These are phyloP conservation scores for Platypus cylindrus DNA, from an alignment of 2,888 invertebrate genomes.

Conservation along the genomic window DNA sequence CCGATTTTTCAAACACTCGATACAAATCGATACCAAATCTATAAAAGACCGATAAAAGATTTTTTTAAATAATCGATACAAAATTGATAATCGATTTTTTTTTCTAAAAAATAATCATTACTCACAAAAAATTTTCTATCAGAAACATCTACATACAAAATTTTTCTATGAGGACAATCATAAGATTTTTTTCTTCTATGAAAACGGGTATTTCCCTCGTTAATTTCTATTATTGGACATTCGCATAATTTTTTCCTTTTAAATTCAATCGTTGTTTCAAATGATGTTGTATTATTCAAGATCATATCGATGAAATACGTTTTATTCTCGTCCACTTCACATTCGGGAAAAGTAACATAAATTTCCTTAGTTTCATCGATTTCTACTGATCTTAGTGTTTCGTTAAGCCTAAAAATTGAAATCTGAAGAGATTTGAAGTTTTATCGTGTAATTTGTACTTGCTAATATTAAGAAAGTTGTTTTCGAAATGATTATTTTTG, in stretches of 20 bases:
- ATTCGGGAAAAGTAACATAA: conserved; percentile 26
- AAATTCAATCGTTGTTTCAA: conserved; percentile 23
- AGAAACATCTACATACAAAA: conserved; percentile 25
- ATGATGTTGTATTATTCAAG: conserved; percentile 26
- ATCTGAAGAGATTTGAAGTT: background rate
- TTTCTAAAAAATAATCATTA: conserved; percentile 5
- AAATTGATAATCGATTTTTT: background rate
- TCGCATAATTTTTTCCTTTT: conserved; percentile 29
- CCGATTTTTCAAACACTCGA: too few relatives aligned
- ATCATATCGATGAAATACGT: conserved; percentile 24
- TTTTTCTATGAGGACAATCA: conserved; percentile 31
- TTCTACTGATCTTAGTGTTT: conserved; percentile 20
- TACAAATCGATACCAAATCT: too few relatives aligned
- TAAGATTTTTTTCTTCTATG: conserved; percentile 24
- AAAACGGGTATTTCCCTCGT: conserved; percentile 15
- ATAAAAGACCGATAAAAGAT: too few relatives aligned
- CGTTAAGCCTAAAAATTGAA: conserved; percentile 25
- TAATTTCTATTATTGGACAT: conserved; percentile 24
- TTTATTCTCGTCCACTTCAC: conserved; percentile 21
- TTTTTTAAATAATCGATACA: too few relatives aligned
- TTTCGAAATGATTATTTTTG: conserved; percentile 33
- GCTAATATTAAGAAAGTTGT: conserved; percentile 29
- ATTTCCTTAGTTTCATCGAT: conserved; percentile 21
- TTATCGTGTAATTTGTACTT: conserved; percentile 30
- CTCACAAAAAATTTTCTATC: conserved; percentile 25